Evolutionary conservation across 2,797 vertebrate genomes (phyloP).

Genomic region (Sebastiscus albofasciatus): DNA sequence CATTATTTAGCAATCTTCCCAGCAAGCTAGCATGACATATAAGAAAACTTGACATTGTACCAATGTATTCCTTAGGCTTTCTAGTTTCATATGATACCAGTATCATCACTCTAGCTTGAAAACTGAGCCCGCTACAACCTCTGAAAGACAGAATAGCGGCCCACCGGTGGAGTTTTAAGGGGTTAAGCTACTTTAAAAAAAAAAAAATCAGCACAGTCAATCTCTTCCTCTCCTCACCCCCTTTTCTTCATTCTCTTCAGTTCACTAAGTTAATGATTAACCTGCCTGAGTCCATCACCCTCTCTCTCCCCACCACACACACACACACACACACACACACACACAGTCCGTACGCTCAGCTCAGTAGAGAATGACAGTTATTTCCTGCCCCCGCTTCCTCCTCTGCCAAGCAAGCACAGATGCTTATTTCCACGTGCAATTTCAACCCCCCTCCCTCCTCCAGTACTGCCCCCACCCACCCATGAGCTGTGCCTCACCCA

Average conservation of each 20-base stretch:
- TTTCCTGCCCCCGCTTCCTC: constrained; percentile 82
- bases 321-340: neutral
- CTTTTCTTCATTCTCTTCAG: constrained; percentile 53
- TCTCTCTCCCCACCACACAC: constrained; percentile 14
- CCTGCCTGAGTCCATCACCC: constrained; percentile 65
- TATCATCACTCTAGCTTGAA: too few species aligned
- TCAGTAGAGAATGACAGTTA: constrained; percentile 81
- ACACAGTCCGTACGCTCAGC: constrained; percentile 44
- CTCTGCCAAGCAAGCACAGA: constrained; percentile 79
- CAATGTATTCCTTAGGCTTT: too few species aligned
- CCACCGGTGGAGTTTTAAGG: too few species aligned
- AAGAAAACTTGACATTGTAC: too few species aligned
- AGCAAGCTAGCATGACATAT: too few species aligned
- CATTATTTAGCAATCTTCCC: too few species aligned
- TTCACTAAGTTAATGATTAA: constrained; percentile 80
- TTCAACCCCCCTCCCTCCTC: constrained; percentile 24
- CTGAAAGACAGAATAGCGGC: too few species aligned
- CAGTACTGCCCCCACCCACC: constrained; percentile 42
- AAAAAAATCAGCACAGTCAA: neutral
- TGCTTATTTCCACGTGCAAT: constrained; percentile 82
- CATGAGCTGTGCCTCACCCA: constrained; percentile 71
- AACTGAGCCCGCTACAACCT: too few species aligned
- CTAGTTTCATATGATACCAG: too few species aligned
- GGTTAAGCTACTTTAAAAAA: constrained; percentile 27
- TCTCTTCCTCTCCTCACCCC: neutral